These are phyloP conservation scores for Clamator glandarius DNA, from an alignment of 2,797 vertebrate species.

Conservation along the genomic window DNA sequence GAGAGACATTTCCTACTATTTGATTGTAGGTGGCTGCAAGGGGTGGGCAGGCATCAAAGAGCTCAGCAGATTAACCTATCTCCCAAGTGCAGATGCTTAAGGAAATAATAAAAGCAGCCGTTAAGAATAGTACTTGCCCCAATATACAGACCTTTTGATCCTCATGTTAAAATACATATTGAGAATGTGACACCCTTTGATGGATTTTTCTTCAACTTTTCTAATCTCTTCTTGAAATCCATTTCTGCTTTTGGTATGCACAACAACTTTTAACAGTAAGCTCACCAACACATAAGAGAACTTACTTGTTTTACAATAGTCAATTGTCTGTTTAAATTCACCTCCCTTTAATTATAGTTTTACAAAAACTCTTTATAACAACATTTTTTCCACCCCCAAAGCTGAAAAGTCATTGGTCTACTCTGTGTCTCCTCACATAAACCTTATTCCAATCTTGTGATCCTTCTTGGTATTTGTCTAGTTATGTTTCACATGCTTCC, in stretches of 20 bases:
- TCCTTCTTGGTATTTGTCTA: not conserved
- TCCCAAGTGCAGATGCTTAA: not conserved
- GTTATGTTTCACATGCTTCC: not conserved
- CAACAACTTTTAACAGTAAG: not conserved
- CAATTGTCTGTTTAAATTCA: not conserved
- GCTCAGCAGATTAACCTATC: not conserved
- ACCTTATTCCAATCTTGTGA: not conserved
- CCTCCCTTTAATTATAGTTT: not conserved
- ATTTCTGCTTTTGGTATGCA: not conserved
- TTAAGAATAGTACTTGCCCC: not conserved
- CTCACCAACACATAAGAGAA: not conserved
- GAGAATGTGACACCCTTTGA: not conserved
- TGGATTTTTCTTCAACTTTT: not conserved
- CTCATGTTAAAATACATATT: not conserved
- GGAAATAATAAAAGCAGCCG: not conserved
- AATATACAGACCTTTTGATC: not conserved
- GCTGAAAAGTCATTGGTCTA: not conserved
- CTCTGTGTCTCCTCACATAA: not conserved
- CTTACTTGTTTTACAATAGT: not conserved
- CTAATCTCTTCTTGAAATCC: not conserved
- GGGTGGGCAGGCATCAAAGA: conserved; percentile 13
- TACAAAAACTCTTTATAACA: not conserved
- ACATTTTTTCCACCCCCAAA: not conserved
- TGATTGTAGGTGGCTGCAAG: conserved; percentile 1
- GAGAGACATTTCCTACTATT: not conserved